Evolutionary conservation across 2,113 vertebrate species (phyloP), one percentile per base, ranked within the genome.

Genomic region (Pungitius pungitius): DNA sequence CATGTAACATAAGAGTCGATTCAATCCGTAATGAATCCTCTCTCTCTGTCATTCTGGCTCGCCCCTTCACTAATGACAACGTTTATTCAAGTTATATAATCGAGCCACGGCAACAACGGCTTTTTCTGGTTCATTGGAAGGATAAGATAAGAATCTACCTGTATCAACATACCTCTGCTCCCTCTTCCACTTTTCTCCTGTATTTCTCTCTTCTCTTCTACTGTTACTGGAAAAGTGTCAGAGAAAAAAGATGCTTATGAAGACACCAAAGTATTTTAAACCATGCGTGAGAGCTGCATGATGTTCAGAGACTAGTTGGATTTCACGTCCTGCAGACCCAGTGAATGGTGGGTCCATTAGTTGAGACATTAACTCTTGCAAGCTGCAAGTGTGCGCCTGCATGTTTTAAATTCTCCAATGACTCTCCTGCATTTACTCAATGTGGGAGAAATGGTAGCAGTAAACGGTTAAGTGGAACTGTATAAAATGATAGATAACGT

Each of bases 51-150:
- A 73, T 57, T 80, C 51, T 40, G 79, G 86, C 89, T 91, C 89
- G 9, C 92, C 92, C 86, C 85, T 81, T 88, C 85, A 84, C 60
- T 76, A 63, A 85, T 75, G 80, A 84, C 84, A 90, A 83, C 89
- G 91, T 91, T 93, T 92, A 73, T 87, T 80, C 58, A 86, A 87
- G 85, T 85, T 88, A 84, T 85, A 88, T 91, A 69, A 76, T 59
- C 60, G 79, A 91, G 87, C 69, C 33, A 61, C 87, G 83, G 88
- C 88, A 90, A 88, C 91, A 87, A 91, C 93, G 64, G 60, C 77
- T 77, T 93, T n/a, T 94, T 91, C 88, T 95, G 94, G 95, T 95
- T 96, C 95, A 93, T 73, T 92, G 90, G 80, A 87, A 93, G 95
- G 95, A 94, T 95, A 95, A 95, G 93, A 94, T 91, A 94, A 93